phyloP scores from a whole-genome alignment of 1,140 invertebrate genomes.

The Macrobrachium rosenbergii region DNA sequence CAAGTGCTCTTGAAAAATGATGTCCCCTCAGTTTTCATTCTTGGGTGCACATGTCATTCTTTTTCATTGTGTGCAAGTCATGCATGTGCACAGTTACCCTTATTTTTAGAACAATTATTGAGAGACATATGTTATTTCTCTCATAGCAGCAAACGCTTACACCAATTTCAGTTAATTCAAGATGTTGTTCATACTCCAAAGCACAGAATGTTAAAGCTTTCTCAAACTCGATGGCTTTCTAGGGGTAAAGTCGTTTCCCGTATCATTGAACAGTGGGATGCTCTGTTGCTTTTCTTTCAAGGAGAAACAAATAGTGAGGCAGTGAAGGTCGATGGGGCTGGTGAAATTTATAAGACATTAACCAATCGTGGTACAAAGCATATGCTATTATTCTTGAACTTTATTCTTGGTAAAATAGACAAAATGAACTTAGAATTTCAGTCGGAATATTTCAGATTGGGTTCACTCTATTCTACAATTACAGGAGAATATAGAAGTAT shows the following conservation, averaged over 20 bases:
- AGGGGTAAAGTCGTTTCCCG: background rate
- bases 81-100: slow-evolving; percentile 13
- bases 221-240: background rate
- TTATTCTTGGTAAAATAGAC: slow-evolving; percentile 28
- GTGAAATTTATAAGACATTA: slow-evolving; percentile 24
- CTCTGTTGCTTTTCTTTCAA: too few relatives aligned
- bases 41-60: slow-evolving; percentile 58
- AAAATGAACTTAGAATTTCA: slow-evolving; percentile 34
- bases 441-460: slow-evolving; percentile 29
- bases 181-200: slow-evolving; percentile 9
- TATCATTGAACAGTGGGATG: too few relatives aligned
- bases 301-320: too few relatives aligned
- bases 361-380: slow-evolving; percentile 27
- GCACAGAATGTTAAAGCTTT: too few relatives aligned
- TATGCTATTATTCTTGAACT: slow-evolving; percentile 34
- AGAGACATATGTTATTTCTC: slow-evolving; percentile 31
- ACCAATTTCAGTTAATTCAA: slow-evolving; percentile 13
- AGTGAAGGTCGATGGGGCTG: slow-evolving; percentile 35
- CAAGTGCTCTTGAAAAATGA: slow-evolving; percentile 17
- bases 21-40: slow-evolving; percentile 37
- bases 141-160: background rate
- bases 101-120: background rate
- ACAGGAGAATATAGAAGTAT: slow-evolving; percentile 11
- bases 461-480: slow-evolving; percentile 24
- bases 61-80: slow-evolving; percentile 56